These are phyloP conservation scores for Pelodiscus sinensis DNA, from an alignment of 2,113 vertebrate genomes.

Conservation along the genomic window DNA sequence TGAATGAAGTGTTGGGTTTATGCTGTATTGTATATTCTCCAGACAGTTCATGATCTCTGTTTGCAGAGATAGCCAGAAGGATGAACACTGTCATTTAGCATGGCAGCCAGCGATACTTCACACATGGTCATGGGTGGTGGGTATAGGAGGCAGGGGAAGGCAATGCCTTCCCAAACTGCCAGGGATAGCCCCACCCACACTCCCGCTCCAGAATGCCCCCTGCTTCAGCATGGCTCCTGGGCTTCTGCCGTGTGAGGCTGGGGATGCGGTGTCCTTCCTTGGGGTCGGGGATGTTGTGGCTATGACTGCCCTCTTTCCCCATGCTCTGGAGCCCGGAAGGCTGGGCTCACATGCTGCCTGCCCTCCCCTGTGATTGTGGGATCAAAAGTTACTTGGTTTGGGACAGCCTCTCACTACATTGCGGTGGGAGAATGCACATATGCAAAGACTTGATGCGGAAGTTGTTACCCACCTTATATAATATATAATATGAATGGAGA, in stretches of 20 bases:
- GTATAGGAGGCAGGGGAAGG: not conserved
- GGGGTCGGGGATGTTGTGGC: no score
- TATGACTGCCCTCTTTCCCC: no score
- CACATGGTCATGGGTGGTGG: not conserved
- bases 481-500: no score
- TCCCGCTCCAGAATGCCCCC: no score
- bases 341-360: no score
- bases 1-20: not conserved
- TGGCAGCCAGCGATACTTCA: not conserved
- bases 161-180: accelerated
- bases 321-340: no score
- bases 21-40: not conserved
- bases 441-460: not conserved
- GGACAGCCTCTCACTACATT: not conserved
- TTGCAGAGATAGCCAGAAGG: not conserved
- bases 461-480: not conserved
- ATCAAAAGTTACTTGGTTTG: not conserved
- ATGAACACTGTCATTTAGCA: not conserved
- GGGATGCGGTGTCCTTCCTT: no score
- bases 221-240: no score
- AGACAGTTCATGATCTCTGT: not conserved
- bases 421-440: not conserved
- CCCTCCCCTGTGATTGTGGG: not conserved
- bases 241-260: no score
- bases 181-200: no score